A percentile compares a stretch with the other conserved stretches of the same genome.
Evolutionary conservation across 1,140 invertebrate species (phyloP).

Genomic region (Caenorhabditis inopinata): DNA sequence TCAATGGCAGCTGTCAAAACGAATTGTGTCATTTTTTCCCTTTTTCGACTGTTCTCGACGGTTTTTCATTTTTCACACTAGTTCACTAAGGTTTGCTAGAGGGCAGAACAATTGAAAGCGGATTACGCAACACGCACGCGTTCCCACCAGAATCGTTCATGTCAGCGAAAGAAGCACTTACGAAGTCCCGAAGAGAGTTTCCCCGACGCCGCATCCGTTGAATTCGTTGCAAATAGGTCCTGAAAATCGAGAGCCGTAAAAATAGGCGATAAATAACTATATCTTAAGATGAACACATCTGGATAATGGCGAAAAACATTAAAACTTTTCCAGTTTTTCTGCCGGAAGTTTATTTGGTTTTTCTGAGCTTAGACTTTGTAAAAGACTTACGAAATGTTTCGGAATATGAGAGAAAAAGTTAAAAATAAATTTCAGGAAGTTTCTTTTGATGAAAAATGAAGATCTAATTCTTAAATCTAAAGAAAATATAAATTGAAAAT

Average conservation of each 20-base stretch:
- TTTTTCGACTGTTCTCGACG: background rate
- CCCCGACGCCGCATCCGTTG: slow-evolving; percentile 25
- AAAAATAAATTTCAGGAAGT: too few species aligned
- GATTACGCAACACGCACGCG: background rate
- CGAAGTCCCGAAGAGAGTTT: slow-evolving; percentile 24
- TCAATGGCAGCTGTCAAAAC: slow-evolving; percentile 31
- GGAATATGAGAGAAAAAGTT: too few species aligned
- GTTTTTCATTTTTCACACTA: background rate
- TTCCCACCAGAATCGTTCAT: too few species aligned
- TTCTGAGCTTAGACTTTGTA: too few species aligned
- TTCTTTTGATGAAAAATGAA: too few species aligned
- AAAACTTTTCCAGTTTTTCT: background rate
- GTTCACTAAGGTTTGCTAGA: too few species aligned
- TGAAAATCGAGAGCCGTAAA: background rate
- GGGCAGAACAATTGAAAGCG: background rate
- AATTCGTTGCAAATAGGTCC: slow-evolving; percentile 41
- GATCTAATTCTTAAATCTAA: too few species aligned
- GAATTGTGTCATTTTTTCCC: slow-evolving; percentile 5
- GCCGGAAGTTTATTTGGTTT: background rate
- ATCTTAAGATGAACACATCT: slow-evolving; percentile 24
- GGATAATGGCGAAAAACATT: background rate
- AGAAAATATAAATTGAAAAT: too few species aligned
- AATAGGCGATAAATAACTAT: slow-evolving; percentile 25
- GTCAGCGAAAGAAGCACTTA: background rate
- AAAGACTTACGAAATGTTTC: too few species aligned